Percentiles rank a stretch among this genome's conserved stretches.
These are phyloP conservation scores for Machaerirhynchus nigripectus DNA, from an alignment of 2,113 vertebrate genomes.

Conservation along the genomic window DNA sequence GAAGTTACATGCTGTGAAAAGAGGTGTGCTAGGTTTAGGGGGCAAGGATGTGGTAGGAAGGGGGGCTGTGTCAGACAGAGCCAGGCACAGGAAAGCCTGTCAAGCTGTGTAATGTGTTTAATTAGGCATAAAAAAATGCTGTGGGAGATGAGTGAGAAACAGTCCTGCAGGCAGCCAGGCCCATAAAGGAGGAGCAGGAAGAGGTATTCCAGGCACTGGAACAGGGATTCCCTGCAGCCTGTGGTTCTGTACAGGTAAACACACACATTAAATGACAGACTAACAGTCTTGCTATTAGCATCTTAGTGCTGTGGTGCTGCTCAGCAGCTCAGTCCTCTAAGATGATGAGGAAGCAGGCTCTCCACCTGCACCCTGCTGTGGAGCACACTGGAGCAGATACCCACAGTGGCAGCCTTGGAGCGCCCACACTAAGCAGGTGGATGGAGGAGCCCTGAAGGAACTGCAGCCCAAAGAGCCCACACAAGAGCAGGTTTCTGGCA, in stretches of 20 bases:
- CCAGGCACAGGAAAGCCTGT: background rate
- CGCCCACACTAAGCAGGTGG: background rate
- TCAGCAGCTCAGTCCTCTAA: background rate
- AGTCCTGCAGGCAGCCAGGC: background rate
- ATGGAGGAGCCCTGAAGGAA: background rate
- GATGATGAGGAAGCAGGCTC: background rate
- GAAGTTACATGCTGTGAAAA: background rate
- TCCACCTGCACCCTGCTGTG: accelerated
- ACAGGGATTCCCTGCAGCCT: background rate
- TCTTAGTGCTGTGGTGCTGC: background rate
- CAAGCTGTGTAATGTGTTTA: background rate
- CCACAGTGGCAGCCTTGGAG: background rate
- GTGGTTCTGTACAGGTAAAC: background rate
- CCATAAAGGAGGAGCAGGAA: background rate
- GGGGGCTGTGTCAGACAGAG: background rate
- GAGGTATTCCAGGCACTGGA: background rate
- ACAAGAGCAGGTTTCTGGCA: background rate
- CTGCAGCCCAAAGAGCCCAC: accelerated
- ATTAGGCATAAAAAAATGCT: background rate
- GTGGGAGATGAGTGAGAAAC: background rate
- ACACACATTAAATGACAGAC: background rate
- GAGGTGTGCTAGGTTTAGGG: background rate
- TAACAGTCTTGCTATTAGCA: background rate
- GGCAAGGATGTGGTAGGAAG: background rate
- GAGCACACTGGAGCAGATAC: accelerated